Base-by-base conservation (phyloP, 1,140 invertebrate species). In the Lanistes nyassanus region DNA sequence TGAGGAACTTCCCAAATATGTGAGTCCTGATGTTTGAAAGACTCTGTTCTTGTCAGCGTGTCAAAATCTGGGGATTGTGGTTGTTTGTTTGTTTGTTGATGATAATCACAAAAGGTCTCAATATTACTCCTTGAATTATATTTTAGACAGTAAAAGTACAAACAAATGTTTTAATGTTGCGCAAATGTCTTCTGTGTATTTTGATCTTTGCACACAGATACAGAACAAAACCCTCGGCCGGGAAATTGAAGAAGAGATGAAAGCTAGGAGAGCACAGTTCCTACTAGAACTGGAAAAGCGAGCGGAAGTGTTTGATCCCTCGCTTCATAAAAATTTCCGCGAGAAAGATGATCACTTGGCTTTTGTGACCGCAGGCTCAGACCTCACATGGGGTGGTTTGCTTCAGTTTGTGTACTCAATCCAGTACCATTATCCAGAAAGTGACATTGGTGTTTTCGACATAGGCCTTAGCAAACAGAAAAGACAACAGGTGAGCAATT, bases 321-420 rank as follows among this genome's bases (percentile, higher is more conserved):
- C 66, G 23, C 68, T 67, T 21, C 26, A 51, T 16, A 58, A 58
- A 39, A 55, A 76, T 37, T 39, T 76, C 11, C 47, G 74, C 7
- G 78, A 79, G 62, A 13, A 29, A 9, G 55, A 79, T 34, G 77
- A 79, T 13, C 29, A 79, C 58, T 56, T 78, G 31, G 60, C 74
- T 53, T 79, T 81, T n/a, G 77, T 79, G 42, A 79, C 78, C n/a
- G 80, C 78, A 19, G 80, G 34, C 34, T 74, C 68, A 2, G 67
- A 70, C 64, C 56, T 34, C 13, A 81, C 70, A 1, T 79, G 75
- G 65, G 37, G n/a, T 3, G 80, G 69, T 34, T 56, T 76, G n/a
- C 47, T 79, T 37, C 60, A 81, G 37, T 75, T 81, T 39, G 67
- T 81, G 56, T 75, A 77, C 29, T 81, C 80, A 19, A 60, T 81